Percentiles rank a stretch among this genome's conserved stretches.
phyloP scores from a whole-genome alignment of 2,888 invertebrate species.

The Eilema caniola region DNA sequence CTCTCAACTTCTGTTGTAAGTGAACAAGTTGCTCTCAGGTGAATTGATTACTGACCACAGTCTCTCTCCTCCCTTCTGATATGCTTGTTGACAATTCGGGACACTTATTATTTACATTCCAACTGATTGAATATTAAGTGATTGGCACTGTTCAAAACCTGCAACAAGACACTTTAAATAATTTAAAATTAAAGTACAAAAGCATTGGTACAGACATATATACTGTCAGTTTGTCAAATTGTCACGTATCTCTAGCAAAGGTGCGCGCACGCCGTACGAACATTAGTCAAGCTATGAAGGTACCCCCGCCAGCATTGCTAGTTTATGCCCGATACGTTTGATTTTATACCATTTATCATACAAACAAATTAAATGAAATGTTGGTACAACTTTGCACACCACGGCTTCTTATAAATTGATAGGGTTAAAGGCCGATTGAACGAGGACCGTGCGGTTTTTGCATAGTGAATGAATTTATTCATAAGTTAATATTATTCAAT shows the following conservation, averaged over 20 bases:
- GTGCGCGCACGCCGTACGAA: constrained; percentile 59
- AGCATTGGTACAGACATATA: constrained; percentile 36
- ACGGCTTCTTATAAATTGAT: constrained; percentile 40
- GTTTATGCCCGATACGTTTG: constrained; percentile 70
- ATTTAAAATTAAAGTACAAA: constrained; percentile 7
- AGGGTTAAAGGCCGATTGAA: constrained; percentile 18
- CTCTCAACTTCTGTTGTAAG: not conserved
- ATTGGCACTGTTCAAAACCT: not conserved
- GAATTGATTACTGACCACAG: not conserved
- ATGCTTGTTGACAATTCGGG: not conserved
- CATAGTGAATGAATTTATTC: not conserved
- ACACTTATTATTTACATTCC: not conserved
- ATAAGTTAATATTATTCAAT: not conserved
- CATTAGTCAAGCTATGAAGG: constrained; percentile 68
- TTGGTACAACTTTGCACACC: constrained; percentile 31
- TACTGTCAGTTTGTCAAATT: constrained; percentile 50
- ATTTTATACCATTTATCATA: constrained; percentile 57
- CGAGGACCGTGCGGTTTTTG: not conserved
- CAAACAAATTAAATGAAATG: constrained; percentile 36
- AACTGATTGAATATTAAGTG: not conserved
- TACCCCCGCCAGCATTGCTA: constrained; percentile 60
- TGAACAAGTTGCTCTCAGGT: not conserved
- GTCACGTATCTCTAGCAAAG: constrained; percentile 54
- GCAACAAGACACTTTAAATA: not conserved
- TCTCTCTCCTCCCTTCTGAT: not conserved